phyloP scores from a whole-genome alignment of 2,113 vertebrate genomes.

The Chionis minor region DNA sequence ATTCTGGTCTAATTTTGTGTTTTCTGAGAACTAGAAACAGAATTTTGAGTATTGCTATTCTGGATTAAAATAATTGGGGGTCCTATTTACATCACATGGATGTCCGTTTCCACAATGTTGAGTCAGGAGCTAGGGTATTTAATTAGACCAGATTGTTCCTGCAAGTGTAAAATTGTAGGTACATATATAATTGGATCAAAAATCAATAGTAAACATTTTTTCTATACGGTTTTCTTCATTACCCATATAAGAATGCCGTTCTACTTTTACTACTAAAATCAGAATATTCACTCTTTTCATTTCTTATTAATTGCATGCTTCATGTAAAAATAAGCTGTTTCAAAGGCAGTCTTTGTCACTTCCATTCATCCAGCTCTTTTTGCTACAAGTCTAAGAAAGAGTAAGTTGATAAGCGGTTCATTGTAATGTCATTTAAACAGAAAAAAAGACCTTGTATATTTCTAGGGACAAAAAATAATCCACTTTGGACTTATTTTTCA shows the following conservation, averaged over 20 bases:
- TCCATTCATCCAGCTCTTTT: neutral
- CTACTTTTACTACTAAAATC: neutral
- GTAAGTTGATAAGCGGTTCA: neutral
- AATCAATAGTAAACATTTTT: neutral
- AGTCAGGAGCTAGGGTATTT: neutral
- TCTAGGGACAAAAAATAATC: neutral
- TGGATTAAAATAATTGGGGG: neutral
- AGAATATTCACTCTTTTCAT: neutral
- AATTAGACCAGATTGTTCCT: neutral
- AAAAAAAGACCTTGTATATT: neutral
- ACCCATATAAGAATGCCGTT: neutral
- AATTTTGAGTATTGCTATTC: neutral
- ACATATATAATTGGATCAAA: neutral
- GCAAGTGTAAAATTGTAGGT: neutral
- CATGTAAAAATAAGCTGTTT: neutral
- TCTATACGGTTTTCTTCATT: neutral
- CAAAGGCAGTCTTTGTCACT: neutral
- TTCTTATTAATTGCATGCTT: neutral
- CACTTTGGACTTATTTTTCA: neutral
- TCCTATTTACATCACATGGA: neutral
- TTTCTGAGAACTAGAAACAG: neutral
- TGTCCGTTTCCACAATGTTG: neutral
- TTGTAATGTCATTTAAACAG: neutral
- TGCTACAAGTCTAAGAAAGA: neutral
- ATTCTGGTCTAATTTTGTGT: neutral